phyloP scores from a whole-genome alignment of 2,888 invertebrate species.

The Pristionchus fissidentatus region DNA sequence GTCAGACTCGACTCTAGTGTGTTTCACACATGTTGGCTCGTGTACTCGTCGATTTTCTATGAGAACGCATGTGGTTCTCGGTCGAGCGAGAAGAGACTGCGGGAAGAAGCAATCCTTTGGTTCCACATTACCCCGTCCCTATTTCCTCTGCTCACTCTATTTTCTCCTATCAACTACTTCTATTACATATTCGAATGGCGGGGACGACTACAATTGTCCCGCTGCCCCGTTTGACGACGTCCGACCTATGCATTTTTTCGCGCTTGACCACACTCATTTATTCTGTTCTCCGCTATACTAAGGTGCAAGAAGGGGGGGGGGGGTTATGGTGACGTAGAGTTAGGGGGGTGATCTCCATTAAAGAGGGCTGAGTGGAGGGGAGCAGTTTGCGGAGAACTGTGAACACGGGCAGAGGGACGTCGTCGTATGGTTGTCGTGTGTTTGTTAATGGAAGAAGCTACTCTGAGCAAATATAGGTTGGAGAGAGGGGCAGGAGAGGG shows the following conservation, averaged over 20 bases:
- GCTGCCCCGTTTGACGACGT: not conserved
- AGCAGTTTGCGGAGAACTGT: not conserved
- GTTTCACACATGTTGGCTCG: too few relatives aligned
- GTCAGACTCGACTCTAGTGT: too few relatives aligned
- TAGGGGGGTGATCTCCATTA: slow-evolving; percentile 13
- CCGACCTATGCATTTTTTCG: slow-evolving; percentile 23
- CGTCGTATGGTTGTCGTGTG: slow-evolving; percentile 27
- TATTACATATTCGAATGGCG: not conserved
- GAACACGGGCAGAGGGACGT: not conserved
- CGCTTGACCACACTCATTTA: slow-evolving; percentile 36
- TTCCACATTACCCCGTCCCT: too few relatives aligned
- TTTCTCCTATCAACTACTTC: not conserved
- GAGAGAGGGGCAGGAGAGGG: not conserved
- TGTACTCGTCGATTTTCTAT: too few relatives aligned
- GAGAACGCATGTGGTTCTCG: slow-evolving; percentile 8
- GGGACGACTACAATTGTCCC: not conserved
- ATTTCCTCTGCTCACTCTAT: not conserved
- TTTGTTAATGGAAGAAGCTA: slow-evolving; percentile 40
- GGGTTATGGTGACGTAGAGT: not conserved
- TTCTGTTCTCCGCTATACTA: not conserved
- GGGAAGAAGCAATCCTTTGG: too few relatives aligned
- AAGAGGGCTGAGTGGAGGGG: not conserved
- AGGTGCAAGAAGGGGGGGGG: not conserved
- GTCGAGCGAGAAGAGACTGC: not conserved
- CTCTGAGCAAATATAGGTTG: slow-evolving; percentile 34